phyloP scores from a whole-genome alignment of 2,113 vertebrate genomes.

The Albula glossodonta region DNA sequence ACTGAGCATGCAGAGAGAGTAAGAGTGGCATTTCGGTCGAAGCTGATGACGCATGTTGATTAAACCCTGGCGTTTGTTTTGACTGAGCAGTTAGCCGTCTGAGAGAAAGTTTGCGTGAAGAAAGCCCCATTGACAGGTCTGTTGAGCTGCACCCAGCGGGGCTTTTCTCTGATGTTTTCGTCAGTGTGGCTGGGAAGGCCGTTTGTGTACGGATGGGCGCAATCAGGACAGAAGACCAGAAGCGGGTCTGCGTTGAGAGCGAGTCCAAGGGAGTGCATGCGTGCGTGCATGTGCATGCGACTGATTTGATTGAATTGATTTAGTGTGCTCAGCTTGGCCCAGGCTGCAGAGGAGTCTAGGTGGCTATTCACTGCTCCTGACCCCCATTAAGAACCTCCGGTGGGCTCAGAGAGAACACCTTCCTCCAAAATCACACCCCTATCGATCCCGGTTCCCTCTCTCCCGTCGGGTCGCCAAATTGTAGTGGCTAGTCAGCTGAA shows the following conservation, averaged over 20 bases:
- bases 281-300: no score
- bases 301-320: constrained; percentile 12
- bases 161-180: background rate
- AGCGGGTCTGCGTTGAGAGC: background rate
- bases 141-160: background rate
- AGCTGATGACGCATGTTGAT: background rate
- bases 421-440: background rate
- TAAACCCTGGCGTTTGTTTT: background rate
- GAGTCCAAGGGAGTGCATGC: background rate
- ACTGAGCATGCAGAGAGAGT: no score
- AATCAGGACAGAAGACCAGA: background rate
- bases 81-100: background rate
- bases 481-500: background rate
- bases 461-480: background rate
- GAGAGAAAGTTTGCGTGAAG: background rate
- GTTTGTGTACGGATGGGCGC: background rate
- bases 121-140: background rate
- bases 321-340: background rate
- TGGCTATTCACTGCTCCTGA: background rate
- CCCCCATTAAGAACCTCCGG: background rate
- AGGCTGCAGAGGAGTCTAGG: background rate
- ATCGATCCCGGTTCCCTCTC: background rate
- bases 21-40: background rate
- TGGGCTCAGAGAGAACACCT: background rate
- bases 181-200: background rate